Conservation (phyloP, 2,888 invertebrate species). For the Sympetrum striolatum region DNA sequence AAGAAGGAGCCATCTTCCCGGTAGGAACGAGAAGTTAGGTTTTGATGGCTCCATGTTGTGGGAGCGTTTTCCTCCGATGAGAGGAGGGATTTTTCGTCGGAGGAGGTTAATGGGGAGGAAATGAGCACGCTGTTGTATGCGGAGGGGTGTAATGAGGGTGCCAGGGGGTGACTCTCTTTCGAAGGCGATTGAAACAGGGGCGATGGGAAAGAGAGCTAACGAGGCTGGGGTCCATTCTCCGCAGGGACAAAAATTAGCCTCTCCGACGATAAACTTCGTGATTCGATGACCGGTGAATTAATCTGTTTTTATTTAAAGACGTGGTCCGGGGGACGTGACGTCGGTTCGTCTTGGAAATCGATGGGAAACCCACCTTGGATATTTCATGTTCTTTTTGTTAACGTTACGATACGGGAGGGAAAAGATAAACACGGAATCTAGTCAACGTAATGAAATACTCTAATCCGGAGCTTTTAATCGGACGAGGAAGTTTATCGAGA, state of each 20-base stretch:
- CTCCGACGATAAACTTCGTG: background rate
- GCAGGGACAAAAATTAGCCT: background rate
- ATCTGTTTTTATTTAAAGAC: background rate
- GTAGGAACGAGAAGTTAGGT: background rate
- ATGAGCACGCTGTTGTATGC: background rate
- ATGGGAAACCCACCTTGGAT: no score
- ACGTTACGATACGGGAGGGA: no score
- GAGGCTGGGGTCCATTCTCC: background rate
- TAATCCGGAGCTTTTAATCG: no score
- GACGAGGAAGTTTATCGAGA: no score
- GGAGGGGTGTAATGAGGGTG: background rate
- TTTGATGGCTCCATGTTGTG: background rate
- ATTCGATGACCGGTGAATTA: background rate
- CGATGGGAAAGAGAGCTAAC: background rate
- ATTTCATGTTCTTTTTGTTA: no score
- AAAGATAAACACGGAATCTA: no score
- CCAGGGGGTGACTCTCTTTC: background rate
- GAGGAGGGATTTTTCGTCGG: background rate
- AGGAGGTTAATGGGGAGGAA: slow-evolving; percentile 23
- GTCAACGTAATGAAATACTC: no score
- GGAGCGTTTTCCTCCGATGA: background rate
- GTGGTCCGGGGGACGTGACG: background rate
- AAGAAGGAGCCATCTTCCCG: background rate
- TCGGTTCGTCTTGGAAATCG: no score
- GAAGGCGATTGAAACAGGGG: background rate